Percentiles rank a stretch among this genome's conserved stretches.
Conservation (phyloP, 2,888 invertebrate species). For the Cotesia congregata region DNA sequence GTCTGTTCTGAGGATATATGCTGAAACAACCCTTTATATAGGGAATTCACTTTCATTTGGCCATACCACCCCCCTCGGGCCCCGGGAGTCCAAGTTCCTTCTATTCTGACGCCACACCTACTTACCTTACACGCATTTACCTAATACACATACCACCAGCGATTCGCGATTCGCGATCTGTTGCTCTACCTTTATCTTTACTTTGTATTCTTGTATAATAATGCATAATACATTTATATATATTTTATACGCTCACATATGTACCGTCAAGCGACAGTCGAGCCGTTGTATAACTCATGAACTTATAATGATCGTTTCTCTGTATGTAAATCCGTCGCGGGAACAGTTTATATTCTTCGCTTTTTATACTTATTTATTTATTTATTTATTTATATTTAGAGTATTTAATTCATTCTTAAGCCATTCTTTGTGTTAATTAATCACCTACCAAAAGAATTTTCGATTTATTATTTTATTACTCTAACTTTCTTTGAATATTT, state of each 20-base stretch:
- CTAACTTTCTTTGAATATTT: too few species aligned
- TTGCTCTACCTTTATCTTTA: not conserved
- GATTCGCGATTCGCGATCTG: slow-evolving; percentile 15
- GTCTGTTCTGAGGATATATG: slow-evolving; percentile 59
- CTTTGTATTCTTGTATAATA: slow-evolving; percentile 56
- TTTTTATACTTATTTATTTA: not conserved
- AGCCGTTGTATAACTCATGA: slow-evolving; percentile 32
- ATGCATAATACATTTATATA: slow-evolving; percentile 56
- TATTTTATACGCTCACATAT: slow-evolving; percentile 10
- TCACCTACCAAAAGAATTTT: not conserved
- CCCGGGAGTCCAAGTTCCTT: slow-evolving; percentile 58
- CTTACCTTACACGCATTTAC: slow-evolving; percentile 53
- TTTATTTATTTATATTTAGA: not conserved
- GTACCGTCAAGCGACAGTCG: too few species aligned
- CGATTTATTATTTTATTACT: not conserved
- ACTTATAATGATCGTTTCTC: slow-evolving; percentile 28
- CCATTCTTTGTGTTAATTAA: not conserved
- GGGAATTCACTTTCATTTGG: slow-evolving; percentile 70
- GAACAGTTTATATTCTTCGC: not conserved
- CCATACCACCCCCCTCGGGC: slow-evolving; percentile 59
- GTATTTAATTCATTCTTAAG: not conserved
- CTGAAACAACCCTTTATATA: slow-evolving; percentile 70
- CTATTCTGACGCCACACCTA: slow-evolving; percentile 68
- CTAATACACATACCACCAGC: slow-evolving; percentile 37
- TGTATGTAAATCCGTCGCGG: slow-evolving; percentile 31